Base-by-base conservation (phyloP, 2,797 vertebrate species). In the Cuniculus paca region DNA sequence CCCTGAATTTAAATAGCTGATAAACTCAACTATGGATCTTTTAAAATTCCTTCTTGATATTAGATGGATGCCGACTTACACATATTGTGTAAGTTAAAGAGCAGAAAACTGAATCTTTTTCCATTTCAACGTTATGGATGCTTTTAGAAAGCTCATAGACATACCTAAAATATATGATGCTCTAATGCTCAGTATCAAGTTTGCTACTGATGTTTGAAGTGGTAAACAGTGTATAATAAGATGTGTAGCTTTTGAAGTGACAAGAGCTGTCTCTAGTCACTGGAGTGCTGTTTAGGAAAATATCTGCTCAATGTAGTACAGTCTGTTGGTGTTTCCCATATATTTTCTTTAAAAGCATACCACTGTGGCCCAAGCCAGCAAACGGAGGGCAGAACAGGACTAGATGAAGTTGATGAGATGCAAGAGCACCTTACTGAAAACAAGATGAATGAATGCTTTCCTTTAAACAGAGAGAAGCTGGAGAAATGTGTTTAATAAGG, bases 241-340 rank as follows among this genome's bases (percentile, higher is more conserved):
- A 95, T 83, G 26, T 72, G 48, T 80, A 90, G 74, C 24, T 88
- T 96, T 91, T 60, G 85, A 96, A 92, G 74, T 19, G 63, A 74
- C 50, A 96, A 88, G 81, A 95, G 28, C 56, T 95, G 2, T 61
- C 60, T 78, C 56, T 86, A 52, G 79, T 88, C 95, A 92, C 90
- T 56, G 48, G 91, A 95, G 85, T 75, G n/a, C 82, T 45, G 63
- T 95, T 95, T 60, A 88, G 90, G 90, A 96, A 97, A 97, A 95
- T 82, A 85, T 58, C 91, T 95, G n/a, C 94, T 94, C 93, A 84
- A 2, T 58, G 77, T 14, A 87, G 60, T 65, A 70, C 1, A 45
- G 1, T 74, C 48, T 93, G 58, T 86, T 95, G 85, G 80, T 90
- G n/a, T 74, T 92, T 90, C 56, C 22, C 39, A 68, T 90, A 50